Evolutionary conservation across 2,797 vertebrate genomes (phyloP).

Genomic region (Peromyscus attwateri): DNA sequence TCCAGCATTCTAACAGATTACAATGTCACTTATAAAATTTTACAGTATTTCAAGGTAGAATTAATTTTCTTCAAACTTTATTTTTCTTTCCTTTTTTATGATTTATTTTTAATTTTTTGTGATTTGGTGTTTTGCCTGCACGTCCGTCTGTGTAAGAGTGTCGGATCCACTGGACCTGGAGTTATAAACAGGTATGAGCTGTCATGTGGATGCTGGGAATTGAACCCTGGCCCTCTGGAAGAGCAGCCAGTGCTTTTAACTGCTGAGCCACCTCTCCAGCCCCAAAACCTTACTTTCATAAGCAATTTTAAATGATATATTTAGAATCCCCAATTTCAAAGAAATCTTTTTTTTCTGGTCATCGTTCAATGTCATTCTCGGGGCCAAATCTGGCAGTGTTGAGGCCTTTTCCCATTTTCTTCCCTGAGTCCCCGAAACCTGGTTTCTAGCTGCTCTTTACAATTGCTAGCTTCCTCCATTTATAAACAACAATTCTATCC

Average conservation of each 20-base stretch:
- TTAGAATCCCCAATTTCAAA: neutral
- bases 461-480: neutral
- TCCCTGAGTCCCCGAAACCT: neutral
- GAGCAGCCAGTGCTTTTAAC: too few species aligned
- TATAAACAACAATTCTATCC: neutral
- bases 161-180: neutral
- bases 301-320: neutral
- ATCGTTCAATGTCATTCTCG: neutral
- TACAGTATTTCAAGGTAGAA: neutral
- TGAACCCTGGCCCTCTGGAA: neutral
- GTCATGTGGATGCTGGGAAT: neutral
- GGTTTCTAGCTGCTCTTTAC: neutral
- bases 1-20: neutral
- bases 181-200: neutral
- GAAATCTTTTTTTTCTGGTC: neutral
- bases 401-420: neutral
- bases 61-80: constrained; percentile 1
- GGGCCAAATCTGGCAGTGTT: neutral
- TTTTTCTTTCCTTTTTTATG: neutral
- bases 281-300: neutral
- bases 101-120: neutral
- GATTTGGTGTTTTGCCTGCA: neutral
- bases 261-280: neutral
- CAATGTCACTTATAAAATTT: neutral
- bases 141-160: neutral